Evolutionary conservation across 2,888 invertebrate species (phyloP).

Genomic region (Brassicogethes aeneus): DNA sequence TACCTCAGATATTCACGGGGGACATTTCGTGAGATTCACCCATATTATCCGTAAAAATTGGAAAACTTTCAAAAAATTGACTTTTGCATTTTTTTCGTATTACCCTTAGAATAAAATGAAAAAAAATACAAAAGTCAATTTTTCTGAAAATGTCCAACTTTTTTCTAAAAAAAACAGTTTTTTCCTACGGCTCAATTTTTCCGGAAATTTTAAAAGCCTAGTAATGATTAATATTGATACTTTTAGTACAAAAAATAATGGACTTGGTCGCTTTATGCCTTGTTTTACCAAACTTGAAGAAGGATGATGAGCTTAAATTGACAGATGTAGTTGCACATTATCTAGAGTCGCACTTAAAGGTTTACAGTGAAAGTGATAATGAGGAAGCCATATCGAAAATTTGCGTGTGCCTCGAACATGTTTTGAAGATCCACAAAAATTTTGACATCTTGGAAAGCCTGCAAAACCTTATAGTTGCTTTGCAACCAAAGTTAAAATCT

Average conservation of each 20-base stretch:
- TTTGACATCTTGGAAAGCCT: conserved; percentile 17
- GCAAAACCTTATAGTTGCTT: conserved; percentile 10
- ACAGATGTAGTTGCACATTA: conserved; percentile 14
- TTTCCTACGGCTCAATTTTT: too few species aligned
- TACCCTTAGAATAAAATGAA: too few species aligned
- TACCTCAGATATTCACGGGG: too few species aligned
- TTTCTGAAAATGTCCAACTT: too few species aligned
- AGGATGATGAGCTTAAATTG: conserved; percentile 16
- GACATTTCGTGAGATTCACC: too few species aligned
- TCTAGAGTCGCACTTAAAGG: conserved; percentile 14
- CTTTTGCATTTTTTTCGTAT: too few species aligned
- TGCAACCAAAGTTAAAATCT: conserved; percentile 12
- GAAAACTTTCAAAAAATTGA: too few species aligned
- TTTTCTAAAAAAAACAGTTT: too few species aligned
- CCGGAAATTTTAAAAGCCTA: too few species aligned
- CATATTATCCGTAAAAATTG: too few species aligned
- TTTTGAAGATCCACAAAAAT: conserved; percentile 19
- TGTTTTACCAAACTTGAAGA: conserved; percentile 14
- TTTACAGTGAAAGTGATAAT: conserved; percentile 14
- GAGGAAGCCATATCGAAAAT: conserved; percentile 17
- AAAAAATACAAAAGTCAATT: too few species aligned
- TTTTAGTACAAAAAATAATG: conserved; percentile 21
- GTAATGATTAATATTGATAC: too few species aligned
- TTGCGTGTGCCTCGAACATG: conserved; percentile 20
- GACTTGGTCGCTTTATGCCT: conserved; percentile 13